phyloP scores from a whole-genome alignment of 2,797 vertebrate species.

The Otolemur crassicaudatus region DNA sequence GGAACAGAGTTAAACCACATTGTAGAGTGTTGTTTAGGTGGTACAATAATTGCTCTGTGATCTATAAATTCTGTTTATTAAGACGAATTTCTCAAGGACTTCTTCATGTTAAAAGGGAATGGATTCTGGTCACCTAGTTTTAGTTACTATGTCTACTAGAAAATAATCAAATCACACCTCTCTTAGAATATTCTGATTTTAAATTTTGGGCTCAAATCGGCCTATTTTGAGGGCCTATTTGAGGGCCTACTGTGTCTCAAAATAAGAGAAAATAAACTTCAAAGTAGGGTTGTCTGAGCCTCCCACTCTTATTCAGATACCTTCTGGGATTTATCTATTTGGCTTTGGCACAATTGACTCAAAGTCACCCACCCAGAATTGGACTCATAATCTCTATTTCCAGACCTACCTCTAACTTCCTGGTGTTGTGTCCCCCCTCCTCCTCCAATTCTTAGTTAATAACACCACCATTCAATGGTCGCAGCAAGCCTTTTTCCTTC shows the following conservation, averaged over 20 bases:
- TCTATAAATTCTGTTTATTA: neutral
- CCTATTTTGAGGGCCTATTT: too few species aligned
- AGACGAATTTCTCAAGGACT: neutral
- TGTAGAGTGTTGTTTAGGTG: neutral
- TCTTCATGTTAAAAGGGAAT: neutral
- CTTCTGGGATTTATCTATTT: slow-evolving; percentile 53
- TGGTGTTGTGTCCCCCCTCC: neutral
- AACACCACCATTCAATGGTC: neutral
- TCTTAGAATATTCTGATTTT: slow-evolving; percentile 26
- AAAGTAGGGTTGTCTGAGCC: neutral
- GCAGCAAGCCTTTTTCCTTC: slow-evolving; percentile 12
- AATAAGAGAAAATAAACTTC: slow-evolving; percentile 32
- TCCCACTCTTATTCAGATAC: neutral
- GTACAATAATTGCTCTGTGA: neutral
- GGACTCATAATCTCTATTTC: slow-evolving; percentile 69
- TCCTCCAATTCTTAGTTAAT: slow-evolving; percentile 40
- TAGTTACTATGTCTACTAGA: neutral
- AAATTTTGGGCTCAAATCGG: slow-evolving; percentile 38
- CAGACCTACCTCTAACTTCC: slow-evolving; percentile 72
- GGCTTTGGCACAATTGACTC: slow-evolving; percentile 61
- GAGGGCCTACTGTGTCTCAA: slow-evolving; percentile 42
- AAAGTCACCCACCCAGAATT: slow-evolving; percentile 57
- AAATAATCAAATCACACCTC: slow-evolving; percentile 10
- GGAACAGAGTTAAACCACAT: neutral
- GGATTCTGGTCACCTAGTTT: slow-evolving; percentile 29